phyloP scores from a whole-genome alignment of 1,140 invertebrate genomes.

The Drosophila orena region DNA sequence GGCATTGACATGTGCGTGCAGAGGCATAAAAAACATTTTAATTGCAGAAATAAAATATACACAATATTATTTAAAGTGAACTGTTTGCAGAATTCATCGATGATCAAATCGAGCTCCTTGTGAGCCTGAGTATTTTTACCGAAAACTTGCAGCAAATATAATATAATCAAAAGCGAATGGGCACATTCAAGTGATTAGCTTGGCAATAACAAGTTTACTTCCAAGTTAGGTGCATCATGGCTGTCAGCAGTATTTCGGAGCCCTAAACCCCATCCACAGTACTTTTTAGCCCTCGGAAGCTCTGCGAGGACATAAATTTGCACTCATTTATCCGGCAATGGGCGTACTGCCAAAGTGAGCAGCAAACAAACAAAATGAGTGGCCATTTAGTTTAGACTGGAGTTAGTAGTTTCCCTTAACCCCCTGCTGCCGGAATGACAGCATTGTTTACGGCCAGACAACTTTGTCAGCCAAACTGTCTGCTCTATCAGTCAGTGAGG shows the following conservation, averaged over 20 bases:
- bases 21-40: not conserved
- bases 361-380: slow-evolving; percentile 68
- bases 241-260: slow-evolving; percentile 44
- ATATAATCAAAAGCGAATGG: slow-evolving; percentile 48
- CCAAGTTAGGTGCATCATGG: slow-evolving; percentile 45
- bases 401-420: slow-evolving; percentile 34
- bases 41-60: not conserved
- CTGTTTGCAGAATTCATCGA: not conserved
- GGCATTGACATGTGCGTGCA: not conserved
- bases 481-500: slow-evolving; percentile 44
- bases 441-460: slow-evolving; percentile 65
- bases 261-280: slow-evolving; percentile 1
- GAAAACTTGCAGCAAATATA: slow-evolving; percentile 5
- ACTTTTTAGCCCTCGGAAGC: not conserved
- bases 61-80: too few species aligned
- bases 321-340: slow-evolving; percentile 62
- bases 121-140: not conserved
- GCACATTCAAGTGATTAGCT: slow-evolving; percentile 54
- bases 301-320: slow-evolving; percentile 59
- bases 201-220: slow-evolving; percentile 62
- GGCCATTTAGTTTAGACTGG: slow-evolving; percentile 62
- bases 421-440: slow-evolving; percentile 7
- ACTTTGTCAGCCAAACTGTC: slow-evolving; percentile 61
- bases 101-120: not conserved
- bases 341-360: slow-evolving; percentile 61